A percentile compares a stretch with the other conserved stretches of the same genome.
Evolutionary conservation across 2,888 invertebrate genomes (phyloP).

Genomic region (Lasioglossum oenotherae): DNA sequence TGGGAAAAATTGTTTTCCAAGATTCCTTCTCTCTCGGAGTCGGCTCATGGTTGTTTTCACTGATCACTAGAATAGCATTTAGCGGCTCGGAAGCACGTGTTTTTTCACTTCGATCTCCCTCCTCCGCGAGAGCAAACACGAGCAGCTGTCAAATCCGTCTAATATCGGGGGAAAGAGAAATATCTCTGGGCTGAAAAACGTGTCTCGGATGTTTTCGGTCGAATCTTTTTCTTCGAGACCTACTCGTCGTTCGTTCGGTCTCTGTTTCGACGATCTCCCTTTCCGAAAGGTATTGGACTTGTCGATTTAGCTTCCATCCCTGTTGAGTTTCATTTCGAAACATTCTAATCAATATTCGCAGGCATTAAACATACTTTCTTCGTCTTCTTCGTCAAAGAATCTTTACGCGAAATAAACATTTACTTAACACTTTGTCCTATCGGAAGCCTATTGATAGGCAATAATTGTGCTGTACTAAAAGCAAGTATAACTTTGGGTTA

Average conservation of each 20-base stretch:
- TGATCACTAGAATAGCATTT: conserved; percentile 47
- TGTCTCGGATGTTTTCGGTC: conserved; percentile 17
- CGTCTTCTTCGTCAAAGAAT: too few relatives aligned
- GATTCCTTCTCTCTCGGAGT: conserved; percentile 6
- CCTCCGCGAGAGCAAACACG: conserved; percentile 64
- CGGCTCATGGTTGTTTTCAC: conserved; percentile 27
- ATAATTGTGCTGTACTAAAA: too few relatives aligned
- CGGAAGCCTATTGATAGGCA: too few relatives aligned
- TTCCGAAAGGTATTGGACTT: not conserved
- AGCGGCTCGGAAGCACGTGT: conserved; percentile 57
- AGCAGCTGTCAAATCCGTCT: conserved; percentile 68
- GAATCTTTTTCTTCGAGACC: conserved; percentile 26
- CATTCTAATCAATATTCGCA: not conserved
- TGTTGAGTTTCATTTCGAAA: not conserved
- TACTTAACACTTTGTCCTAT: too few relatives aligned
- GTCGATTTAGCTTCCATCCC: not conserved
- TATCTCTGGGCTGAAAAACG: conserved; percentile 48
- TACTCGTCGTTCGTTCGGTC: not conserved
- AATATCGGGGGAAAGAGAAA: conserved; percentile 57
- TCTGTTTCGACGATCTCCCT: not conserved
- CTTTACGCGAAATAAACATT: too few relatives aligned
- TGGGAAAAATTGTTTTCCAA: conserved; percentile 30
- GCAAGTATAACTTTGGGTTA: too few relatives aligned
- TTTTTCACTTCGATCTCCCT: conserved; percentile 63
- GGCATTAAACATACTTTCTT: too few relatives aligned